Evolutionary conservation across 2,888 invertebrate genomes (phyloP).

Genomic region (Smittia aterrima): DNA sequence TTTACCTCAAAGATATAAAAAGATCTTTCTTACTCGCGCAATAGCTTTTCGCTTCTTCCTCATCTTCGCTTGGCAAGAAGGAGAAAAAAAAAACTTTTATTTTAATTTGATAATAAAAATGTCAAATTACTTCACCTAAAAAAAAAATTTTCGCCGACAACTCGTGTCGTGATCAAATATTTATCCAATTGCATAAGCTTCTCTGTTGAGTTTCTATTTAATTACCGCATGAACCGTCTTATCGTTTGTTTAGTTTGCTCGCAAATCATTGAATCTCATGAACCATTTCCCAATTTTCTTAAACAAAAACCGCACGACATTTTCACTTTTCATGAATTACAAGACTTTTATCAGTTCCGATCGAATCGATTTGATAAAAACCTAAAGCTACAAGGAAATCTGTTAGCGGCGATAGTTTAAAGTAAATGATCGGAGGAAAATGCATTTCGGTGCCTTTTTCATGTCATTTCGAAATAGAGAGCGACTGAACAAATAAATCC

Average conservation of each 20-base stretch:
- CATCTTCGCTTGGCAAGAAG: background rate
- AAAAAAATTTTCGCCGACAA: background rate
- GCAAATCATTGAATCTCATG: no score
- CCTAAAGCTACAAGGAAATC: background rate
- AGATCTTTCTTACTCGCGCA: slow-evolving; percentile 12
- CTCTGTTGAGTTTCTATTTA: background rate
- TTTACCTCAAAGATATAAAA: slow-evolving; percentile 34
- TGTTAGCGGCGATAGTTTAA: background rate
- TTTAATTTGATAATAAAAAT: slow-evolving; percentile 40
- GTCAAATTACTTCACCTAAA: slow-evolving; percentile 31
- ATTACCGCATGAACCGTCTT: background rate
- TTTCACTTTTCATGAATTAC: background rate
- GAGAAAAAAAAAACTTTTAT: background rate
- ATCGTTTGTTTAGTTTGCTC: background rate
- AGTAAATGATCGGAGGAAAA: background rate
- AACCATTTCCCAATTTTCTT: background rate
- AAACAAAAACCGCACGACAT: background rate
- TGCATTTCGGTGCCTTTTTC: background rate
- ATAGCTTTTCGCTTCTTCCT: background rate
- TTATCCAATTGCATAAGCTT: background rate
- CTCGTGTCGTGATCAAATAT: slow-evolving; percentile 25
- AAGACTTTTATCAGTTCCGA: background rate
- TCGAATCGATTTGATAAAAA: background rate
- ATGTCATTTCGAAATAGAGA: background rate
- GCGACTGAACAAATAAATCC: background rate